Evolutionary conservation across 2,113 vertebrate genomes (phyloP), one percentile per base, ranked within the genome.

Genomic region (Alligator mississippiensis): DNA sequence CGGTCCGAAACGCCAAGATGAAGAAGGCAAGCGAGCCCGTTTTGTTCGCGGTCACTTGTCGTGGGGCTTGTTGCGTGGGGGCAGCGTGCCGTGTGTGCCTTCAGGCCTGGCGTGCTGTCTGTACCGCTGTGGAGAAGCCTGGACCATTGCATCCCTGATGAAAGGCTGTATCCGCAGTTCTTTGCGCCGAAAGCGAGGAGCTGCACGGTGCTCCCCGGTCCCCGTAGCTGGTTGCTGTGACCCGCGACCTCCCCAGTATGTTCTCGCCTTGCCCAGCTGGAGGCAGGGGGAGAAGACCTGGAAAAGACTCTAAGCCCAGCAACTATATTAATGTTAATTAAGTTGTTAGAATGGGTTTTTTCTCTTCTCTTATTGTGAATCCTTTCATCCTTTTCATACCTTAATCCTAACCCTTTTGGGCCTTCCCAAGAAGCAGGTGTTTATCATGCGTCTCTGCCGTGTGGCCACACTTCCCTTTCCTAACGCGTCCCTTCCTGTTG

Each of bases 1-100:
- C 98, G 16, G 83, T 99, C 96, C 98, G 99, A 96, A 99, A 99
- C 95, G 98, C 98, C 2, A 99, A 99, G 98, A 97, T 99, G 92
- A 99, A 99, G 96, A 99, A 99, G 99, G 99, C 99, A 93, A 93
- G 91, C 17, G 59, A 64, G 58, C 88, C 27, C 2, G 64, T 15
- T 1, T 47, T 58, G 17, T 38, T 58, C 58, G 54, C 19, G 57
- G 4, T 74, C 58, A 79, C 59, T 13, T 80, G 16, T 59, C 77
- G 68, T 28, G 17, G 80, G 84, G 12, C 34, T 88, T 58, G 4
- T 10, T 22, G 13, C 24, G 57, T 13, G 3, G 54, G n/a, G 61
- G 86, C 60, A 70, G 25, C 57, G 3, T 15, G 2, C 38, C 19
- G 89, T 86, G 30, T 59, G 83, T 91, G 18, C 38, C 61, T 61